Evolutionary conservation across 2,888 invertebrate species (phyloP), one percentile per base, ranked within the genome.

Genomic region (Hydroisotoma schaefferi): DNA sequence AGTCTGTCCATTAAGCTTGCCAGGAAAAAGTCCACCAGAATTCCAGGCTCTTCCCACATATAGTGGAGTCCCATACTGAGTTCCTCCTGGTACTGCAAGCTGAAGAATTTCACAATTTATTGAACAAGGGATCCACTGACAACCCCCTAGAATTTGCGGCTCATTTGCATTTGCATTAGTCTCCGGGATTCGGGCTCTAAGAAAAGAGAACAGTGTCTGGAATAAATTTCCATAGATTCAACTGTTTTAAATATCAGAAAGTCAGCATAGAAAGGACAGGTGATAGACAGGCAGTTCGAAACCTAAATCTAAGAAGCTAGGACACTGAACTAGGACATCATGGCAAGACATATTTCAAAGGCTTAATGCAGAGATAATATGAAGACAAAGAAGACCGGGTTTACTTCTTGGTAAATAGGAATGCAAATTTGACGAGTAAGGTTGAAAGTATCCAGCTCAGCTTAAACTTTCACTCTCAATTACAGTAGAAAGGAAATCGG

Each of bases 201-300:
- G 43, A 43, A 52, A 20, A 18, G 18, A 49, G 49, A 49, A 29
- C 20, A 52, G 38, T 37, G 52, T 37, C 20, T 3, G 37, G 52
- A 52, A 52, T 52, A 52, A 52, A 52, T 52, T 52, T 37, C 52
- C 52, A 52, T 52, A 52, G 37, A 52, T 52, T 52, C 8, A 28
- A 47, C 6, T n/a, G n/a, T n/a, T n/a, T n/a, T n/a, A n/a, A n/a
- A n/a, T n/a, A n/a, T n/a, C n/a, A n/a, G n/a, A n/a, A 28, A 25
- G 3, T 18, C n/a, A 18, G 25, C 15, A 28, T 37, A 38, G 33
- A 52, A 52, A 52, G 33, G 52, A 52, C 52, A 52, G 52, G 33
- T 52, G 52, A 37, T 38, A 52, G 25, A 38, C n/a, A n/a, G n/a
- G n/a, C n/a, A n/a, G n/a, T n/a, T n/a, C n/a, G n/a, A n/a, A n/a